Base-by-base conservation (phyloP, 1,140 invertebrate genomes). In the Chrysoperla carnea region DNA sequence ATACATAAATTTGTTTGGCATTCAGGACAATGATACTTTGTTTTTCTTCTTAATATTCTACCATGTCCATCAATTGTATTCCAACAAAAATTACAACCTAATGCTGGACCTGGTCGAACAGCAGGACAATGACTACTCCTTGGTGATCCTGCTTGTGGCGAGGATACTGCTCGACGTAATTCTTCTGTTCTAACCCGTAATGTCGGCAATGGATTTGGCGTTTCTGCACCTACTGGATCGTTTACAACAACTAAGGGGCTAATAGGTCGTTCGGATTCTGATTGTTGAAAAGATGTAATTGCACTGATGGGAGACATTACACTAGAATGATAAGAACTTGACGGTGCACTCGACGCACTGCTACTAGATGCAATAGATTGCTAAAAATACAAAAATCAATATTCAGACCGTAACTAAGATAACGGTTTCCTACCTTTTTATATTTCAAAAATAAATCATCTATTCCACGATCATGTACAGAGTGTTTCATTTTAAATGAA, bases 41-140 rank as follows among this genome's bases (percentile, higher is more conserved):
- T 88, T 67, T 88, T 88, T 42, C 84, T 66, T 14, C 84, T 66
- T 41, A 86, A 66, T 49, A 85, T 86, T 37, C 83, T 62, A 14
- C 81, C 81, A 61, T 81, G 76, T 31, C 70, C 71, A 52, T 87
- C 83, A 36, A 84, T 79, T 1, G 82, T 85, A 53, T 88, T 88
- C 84, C 84, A 88, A 61, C 84, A 88, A 54, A 80, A 85, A 62
- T 84, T 85, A 60, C 83, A 87, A 36, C 82, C 81, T 39, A 88
- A 59, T 4, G 84, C 83, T 9, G 84, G 82, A 1, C 84, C 84
- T 7, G 76, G 73, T 36, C 84, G 68, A 14, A 84, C 71, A 1
- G 78, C 78, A 23, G 83, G 84, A 58, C 82, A 85, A 57, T 87
- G 84, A 48, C 73, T 67, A 50, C 66, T 66, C 47, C 67, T 57